Percentiles rank a stretch among this genome's conserved stretches.
Conservation (phyloP, 2,888 invertebrate genomes). For the Drymonia ruficornis region DNA sequence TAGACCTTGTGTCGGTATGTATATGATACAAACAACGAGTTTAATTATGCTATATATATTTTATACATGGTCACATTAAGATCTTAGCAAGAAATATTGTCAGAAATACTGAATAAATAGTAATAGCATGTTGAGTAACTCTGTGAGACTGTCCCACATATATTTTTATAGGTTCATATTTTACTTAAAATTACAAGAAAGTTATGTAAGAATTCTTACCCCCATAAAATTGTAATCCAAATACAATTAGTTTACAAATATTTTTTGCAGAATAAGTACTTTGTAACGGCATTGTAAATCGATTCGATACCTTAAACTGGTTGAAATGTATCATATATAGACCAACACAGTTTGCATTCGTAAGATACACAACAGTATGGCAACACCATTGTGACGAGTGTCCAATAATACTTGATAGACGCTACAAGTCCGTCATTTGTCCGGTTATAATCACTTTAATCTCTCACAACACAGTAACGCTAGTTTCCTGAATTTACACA, state of each 20-base stretch:
- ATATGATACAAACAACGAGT: neutral
- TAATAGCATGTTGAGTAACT: too few relatives aligned
- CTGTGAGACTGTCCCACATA: too few relatives aligned
- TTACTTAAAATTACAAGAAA: too few relatives aligned
- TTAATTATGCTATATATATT: neutral
- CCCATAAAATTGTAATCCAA: too few relatives aligned
- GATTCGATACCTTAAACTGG: neutral
- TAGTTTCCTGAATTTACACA: slow-evolving; percentile 31
- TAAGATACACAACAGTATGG: slow-evolving; percentile 8
- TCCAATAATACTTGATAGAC: neutral
- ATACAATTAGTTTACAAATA: too few relatives aligned
- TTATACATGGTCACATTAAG: too few relatives aligned
- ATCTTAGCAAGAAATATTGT: too few relatives aligned
- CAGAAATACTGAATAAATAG: too few relatives aligned
- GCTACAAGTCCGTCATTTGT: slow-evolving; percentile 4
- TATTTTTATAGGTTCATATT: too few relatives aligned
- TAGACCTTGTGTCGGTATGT: slow-evolving; percentile 2
- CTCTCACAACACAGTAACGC: slow-evolving; percentile 42
- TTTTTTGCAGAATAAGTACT: too few relatives aligned
- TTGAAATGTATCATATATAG: neutral
- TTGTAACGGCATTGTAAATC: too few relatives aligned
- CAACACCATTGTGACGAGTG: neutral
- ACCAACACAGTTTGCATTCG: slow-evolving; percentile 5
- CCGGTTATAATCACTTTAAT: slow-evolving; percentile 15
- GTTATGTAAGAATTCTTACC: too few relatives aligned